Percentiles rank a stretch among this genome's conserved stretches.
These are phyloP conservation scores for Protosalanx chinensis DNA, from an alignment of 2,797 vertebrate genomes.

Conservation along the genomic window DNA sequence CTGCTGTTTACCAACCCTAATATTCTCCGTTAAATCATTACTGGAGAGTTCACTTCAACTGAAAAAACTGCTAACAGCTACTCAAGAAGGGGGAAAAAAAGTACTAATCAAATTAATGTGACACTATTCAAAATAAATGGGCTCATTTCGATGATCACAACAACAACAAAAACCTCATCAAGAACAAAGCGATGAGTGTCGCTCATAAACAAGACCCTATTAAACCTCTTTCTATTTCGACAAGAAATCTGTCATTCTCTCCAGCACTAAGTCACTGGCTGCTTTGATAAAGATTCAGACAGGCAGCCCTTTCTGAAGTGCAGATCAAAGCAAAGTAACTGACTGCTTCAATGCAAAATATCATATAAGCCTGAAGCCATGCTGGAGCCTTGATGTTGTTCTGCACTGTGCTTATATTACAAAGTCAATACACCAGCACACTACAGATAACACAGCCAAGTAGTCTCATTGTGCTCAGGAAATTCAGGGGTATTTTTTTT, in stretches of 20 bases:
- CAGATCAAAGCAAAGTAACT: slow-evolving; percentile 76
- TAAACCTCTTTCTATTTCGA: slow-evolving; percentile 46
- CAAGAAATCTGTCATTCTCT: slow-evolving; percentile 71
- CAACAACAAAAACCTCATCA: slow-evolving; percentile 31
- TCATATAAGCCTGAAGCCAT: slow-evolving; percentile 74
- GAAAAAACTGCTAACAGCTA: slow-evolving; percentile 7
- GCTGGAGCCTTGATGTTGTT: slow-evolving; percentile 72
- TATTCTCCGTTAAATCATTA: too few species aligned
- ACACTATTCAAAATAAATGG: slow-evolving; percentile 10
- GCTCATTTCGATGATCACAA: slow-evolving; percentile 45
- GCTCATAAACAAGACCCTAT: slow-evolving; percentile 49
- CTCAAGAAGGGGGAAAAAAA: slow-evolving; percentile 24
- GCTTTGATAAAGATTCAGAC: slow-evolving; percentile 74
- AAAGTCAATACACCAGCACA: slow-evolving; percentile 69
- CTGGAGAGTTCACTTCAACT: neutral
- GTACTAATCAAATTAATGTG: slow-evolving; percentile 12
- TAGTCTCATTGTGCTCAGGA: slow-evolving; percentile 67
- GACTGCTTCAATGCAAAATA: slow-evolving; percentile 73
- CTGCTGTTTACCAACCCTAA: too few species aligned
- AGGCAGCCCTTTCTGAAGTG: slow-evolving; percentile 76
- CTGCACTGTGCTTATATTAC: slow-evolving; percentile 70
- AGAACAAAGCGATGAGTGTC: slow-evolving; percentile 37
- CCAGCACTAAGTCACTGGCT: slow-evolving; percentile 61
- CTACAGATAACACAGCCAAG: slow-evolving; percentile 72
- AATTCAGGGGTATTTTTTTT: slow-evolving; percentile 57